phyloP scores from a whole-genome alignment of 2,888 invertebrate genomes.

The Eledona agricola region DNA sequence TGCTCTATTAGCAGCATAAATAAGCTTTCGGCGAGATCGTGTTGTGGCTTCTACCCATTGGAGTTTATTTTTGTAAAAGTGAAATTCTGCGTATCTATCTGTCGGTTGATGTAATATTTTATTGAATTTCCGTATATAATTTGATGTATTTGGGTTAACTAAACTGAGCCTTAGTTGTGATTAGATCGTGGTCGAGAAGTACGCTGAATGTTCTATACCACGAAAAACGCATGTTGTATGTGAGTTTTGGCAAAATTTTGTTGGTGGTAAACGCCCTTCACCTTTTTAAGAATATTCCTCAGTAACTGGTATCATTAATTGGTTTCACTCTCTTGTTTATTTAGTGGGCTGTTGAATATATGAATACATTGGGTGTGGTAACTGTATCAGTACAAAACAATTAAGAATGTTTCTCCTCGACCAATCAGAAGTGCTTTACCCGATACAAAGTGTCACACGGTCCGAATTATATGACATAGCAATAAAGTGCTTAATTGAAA shows the following conservation, averaged over 20 bases:
- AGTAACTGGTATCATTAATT: constrained; percentile 51
- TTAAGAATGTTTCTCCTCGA: constrained; percentile 31
- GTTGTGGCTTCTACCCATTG: too few relatives aligned
- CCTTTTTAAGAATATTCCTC: constrained; percentile 42
- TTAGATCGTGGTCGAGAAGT: too few relatives aligned
- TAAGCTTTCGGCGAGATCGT: too few relatives aligned
- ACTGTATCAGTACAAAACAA: constrained; percentile 44
- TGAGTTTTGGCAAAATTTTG: constrained; percentile 22
- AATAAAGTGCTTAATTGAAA: constrained; percentile 30
- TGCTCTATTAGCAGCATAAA: too few relatives aligned
- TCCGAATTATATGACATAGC: constrained; percentile 32
- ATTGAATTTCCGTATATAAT: constrained; percentile 25
- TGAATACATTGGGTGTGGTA: constrained; percentile 54
- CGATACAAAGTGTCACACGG: constrained; percentile 31
- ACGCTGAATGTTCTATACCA: too few relatives aligned
- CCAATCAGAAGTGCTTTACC: constrained; percentile 26
- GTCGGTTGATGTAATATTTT: constrained; percentile 27
- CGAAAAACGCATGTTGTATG: too few relatives aligned
- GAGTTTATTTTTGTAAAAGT: constrained; percentile 23
- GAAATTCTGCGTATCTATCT: constrained; percentile 20
- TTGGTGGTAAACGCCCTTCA: constrained; percentile 42
- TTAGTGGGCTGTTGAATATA: constrained; percentile 53
- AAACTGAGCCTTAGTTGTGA: constrained; percentile 26
- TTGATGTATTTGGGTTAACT: constrained; percentile 32
- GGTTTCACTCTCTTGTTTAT: constrained; percentile 52